Conservation (phyloP, 1,140 invertebrate species). For the Heliconius himera region DNA sequence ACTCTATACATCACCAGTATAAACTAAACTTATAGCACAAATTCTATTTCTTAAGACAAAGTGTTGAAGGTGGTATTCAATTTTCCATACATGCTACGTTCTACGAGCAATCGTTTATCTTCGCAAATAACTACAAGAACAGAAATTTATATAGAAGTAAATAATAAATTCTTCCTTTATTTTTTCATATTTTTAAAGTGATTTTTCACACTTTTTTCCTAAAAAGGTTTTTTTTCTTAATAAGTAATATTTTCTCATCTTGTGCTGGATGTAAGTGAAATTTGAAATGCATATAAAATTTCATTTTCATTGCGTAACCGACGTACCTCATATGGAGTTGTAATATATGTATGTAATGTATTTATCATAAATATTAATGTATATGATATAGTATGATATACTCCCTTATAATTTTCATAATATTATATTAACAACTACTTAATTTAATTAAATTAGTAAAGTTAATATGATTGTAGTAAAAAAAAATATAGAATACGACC, state of each 20-base stretch:
- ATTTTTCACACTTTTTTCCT: too few relatives aligned
- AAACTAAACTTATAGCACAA: constrained; percentile 3
- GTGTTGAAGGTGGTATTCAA: constrained; percentile 11
- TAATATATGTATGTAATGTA: neutral
- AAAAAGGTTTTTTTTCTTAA: neutral
- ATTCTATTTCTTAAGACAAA: constrained; percentile 16
- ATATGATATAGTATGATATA: neutral
- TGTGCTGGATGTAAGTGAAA: constrained; percentile 1
- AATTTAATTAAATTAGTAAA: too few relatives aligned
- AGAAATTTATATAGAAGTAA: constrained; percentile 18
- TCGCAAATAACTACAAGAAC: constrained; percentile 38
- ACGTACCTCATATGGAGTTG: neutral
- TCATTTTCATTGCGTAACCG: neutral
- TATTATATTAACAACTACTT: too few relatives aligned
- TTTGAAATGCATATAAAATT: neutral
- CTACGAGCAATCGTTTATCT: constrained; percentile 32
- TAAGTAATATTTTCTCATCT: constrained; percentile 20
- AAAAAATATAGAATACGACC: too few relatives aligned
- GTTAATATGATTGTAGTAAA: too few relatives aligned
- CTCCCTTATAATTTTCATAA: neutral
- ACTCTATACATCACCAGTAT: constrained; percentile 23
- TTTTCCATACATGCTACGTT: constrained; percentile 20
- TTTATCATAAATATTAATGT: neutral
- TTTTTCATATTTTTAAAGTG: too few relatives aligned
- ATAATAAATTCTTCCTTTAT: constrained; percentile 22